Base-by-base conservation (phyloP, 1,140 invertebrate species). In the Heterodera carotae region DNA sequence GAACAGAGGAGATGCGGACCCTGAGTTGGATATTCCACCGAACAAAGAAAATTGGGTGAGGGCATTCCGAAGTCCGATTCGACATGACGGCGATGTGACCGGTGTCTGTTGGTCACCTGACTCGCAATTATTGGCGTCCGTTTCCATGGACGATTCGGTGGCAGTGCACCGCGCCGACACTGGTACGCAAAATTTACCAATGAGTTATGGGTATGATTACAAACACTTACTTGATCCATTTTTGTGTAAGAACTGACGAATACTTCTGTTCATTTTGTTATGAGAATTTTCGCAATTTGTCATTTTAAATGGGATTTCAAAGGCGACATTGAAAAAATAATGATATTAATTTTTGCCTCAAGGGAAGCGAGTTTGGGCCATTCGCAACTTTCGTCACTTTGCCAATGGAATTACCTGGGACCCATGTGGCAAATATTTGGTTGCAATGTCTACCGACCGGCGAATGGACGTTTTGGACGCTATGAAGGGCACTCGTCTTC, bases 21-120 rank as follows among this genome's bases (percentile, higher is more conserved):
- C 56, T n/a, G 59, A 72, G 18, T 27, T 62, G n/a, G 83, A 84
- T 27, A 73, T 83, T 39, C 82, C 82, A 27, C 80, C 83, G 48
- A 83, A 83, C 69, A 81, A 75, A 34, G 82, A 83, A 64, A 83
- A 85, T 68, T 83, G 82, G 82, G 43, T 69, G 36, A 74, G 83
- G 27, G 76, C 82, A 15, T 62, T 76, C 25, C 56, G 39, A 29
- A 59, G 48, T 36, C 83, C 83, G 18, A 82, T 82, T 18, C 71
- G 83, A 53, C 83, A 84, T 71, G 69, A 82, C 67, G 56, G 39
- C 18, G 82, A 83, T 56, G 56, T 83, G 36, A 85, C 69, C 31
- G 39, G 43, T 33, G 4, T 84, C 6, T 67, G 33, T 59, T 83
- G 64, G 34, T 76, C 72, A 66, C 82, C 82, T 8, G 39, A 76